Evolutionary conservation across 2,113 vertebrate genomes (phyloP), one percentile per base, ranked within the genome.

Genomic region (Menura novaehollandiae): DNA sequence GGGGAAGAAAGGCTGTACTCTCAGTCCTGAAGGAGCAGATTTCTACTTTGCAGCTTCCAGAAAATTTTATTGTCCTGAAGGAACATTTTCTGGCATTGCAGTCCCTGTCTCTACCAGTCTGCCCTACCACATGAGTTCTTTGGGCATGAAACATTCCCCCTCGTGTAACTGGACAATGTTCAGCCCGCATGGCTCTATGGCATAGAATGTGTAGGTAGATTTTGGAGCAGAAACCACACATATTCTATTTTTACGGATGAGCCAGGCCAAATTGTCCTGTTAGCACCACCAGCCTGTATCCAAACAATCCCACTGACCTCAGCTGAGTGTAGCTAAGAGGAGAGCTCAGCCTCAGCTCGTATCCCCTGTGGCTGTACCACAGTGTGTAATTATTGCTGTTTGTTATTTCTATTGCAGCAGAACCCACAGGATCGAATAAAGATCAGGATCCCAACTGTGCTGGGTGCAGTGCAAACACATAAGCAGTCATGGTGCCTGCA

Each of bases 361-460:
- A 44, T 77, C 39, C 59, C 43, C 58, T 49, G 17, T 1, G 37
- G 88, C 63, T 88, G 37, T 63, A 43, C 68, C 43, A 77, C 35
- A 47, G 75, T 28, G 52, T 20, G 11, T 26, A 90, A 91, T 93
- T 94, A 90, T 88, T 90, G 24, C 19, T 91, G 67, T 94, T 96
- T 80, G 71, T 81, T 94, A 91, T 95, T 90, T 91, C 91, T 93
- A 23, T 55, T 56, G 43, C 90, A 67, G 51, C 13, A 76, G 88
- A 96, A 86, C 71, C 88, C 90, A 90, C 75, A 91, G 55, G 68
- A 96, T 80, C 82, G 80, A 94, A 95, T 89, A 96, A 95, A 88
- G 81, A 91, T 89, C 33, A 1, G 72, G 63, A 71, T 95, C 43
- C 95, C 91, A 37, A 12, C 91, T 91, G 90, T 90, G 93, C 67